phyloP scores from a whole-genome alignment of 2,797 vertebrate genomes.

The Tragelaphus eurycerus region DNA sequence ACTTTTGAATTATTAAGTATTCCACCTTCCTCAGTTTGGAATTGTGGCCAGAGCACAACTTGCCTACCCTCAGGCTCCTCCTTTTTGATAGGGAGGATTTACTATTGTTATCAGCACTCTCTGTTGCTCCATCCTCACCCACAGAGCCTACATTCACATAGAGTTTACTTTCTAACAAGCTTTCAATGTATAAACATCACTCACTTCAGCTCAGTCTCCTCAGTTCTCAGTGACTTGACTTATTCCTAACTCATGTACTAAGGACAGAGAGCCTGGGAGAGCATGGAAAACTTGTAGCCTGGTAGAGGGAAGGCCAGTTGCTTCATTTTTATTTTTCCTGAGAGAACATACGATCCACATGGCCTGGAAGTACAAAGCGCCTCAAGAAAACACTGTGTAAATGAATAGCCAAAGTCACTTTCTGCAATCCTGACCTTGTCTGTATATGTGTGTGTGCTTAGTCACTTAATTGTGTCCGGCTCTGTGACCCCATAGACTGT shows the following conservation, averaged over 20 bases:
- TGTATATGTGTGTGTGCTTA: background rate
- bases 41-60: background rate
- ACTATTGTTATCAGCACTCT: background rate
- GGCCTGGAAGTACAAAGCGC: background rate
- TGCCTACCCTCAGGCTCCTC: background rate
- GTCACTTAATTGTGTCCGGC: background rate
- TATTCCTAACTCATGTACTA: background rate
- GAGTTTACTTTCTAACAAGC: background rate
- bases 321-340: slow-evolving; percentile 5
- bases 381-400: slow-evolving; percentile 6
- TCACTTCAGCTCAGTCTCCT: background rate
- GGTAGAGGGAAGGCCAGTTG: background rate
- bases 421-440: background rate
- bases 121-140: background rate
- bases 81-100: background rate
- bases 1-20: background rate
- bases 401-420: background rate
- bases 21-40: background rate
- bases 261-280: background rate
- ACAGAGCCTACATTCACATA: background rate
- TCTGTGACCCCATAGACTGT: background rate
- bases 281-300: background rate
- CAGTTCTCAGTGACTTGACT: background rate
- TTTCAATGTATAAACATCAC: background rate
- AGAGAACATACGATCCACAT: background rate